Evolutionary conservation across 2,797 vertebrate species (phyloP).

Genomic region (Dallia pectoralis): DNA sequence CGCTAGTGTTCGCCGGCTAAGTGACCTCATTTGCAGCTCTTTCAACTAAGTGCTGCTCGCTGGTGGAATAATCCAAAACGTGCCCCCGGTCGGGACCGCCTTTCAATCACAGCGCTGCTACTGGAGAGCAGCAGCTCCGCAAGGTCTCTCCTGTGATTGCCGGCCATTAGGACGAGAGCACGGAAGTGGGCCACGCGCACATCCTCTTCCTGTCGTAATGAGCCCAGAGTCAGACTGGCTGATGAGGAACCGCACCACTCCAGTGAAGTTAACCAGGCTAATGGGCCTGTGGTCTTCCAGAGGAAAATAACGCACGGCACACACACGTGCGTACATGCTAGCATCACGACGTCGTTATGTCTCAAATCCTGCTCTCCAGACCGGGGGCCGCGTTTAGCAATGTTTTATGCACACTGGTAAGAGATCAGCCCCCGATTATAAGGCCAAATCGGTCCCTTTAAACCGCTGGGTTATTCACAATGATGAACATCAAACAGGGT

Average conservation of each 20-base stretch:
- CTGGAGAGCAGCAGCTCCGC: neutral
- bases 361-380: no score
- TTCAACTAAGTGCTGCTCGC: slow-evolving; percentile 51
- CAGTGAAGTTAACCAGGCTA: neutral
- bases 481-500: no score
- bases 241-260: neutral
- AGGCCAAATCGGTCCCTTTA: no score
- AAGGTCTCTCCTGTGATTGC: neutral
- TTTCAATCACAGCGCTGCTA: neutral
- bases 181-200: slow-evolving; percentile 8
- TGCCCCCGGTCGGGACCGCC: neutral
- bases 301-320: no score
- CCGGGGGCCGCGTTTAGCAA: no score
- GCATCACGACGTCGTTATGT: no score
- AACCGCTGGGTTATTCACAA: no score
- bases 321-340: no score
- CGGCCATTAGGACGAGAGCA: neutral
- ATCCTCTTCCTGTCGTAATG: slow-evolving; percentile 7
- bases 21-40: slow-evolving; percentile 52
- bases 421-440: no score
- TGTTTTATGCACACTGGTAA: no score
- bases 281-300: neutral
- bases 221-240: neutral
- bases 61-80: slow-evolving; percentile 33
- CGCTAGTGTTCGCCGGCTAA: slow-evolving; percentile 43